A percentile compares a stretch with the other conserved stretches of the same genome.
Conservation (phyloP, 1,140 invertebrate species). For the Drosophila funebris region DNA sequence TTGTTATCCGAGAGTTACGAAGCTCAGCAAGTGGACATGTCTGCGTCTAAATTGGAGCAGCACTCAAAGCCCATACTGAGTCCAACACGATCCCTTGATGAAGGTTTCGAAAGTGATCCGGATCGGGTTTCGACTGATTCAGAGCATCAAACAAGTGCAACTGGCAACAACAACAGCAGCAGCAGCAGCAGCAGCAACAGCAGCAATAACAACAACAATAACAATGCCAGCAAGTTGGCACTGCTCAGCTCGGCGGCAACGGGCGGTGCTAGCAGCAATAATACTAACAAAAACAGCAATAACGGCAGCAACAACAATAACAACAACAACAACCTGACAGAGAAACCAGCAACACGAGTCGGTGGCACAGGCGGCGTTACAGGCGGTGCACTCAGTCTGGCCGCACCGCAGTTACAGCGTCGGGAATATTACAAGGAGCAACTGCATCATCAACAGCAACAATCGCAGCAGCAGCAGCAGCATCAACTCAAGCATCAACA, state of each 20-base stretch:
- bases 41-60: conserved; percentile 79
- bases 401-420: conserved; percentile 61
- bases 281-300: conserved; percentile 26
- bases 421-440: conserved; percentile 71
- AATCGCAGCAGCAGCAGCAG: neutral
- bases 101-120: conserved; percentile 84
- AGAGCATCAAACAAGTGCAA: conserved; percentile 83
- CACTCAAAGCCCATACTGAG: conserved; percentile 83
- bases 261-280: conserved; percentile 64
- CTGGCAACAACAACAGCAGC: conserved; percentile 48
- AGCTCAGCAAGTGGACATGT: conserved; percentile 40
- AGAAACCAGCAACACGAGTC: conserved; percentile 38
- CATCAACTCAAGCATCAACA: conserved; percentile 17
- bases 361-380: neutral
- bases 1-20: conserved; percentile 9
- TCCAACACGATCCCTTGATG: conserved; percentile 83
- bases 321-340: conserved; percentile 36
- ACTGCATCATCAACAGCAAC: conserved; percentile 31
- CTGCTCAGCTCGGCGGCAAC: conserved; percentile 80
- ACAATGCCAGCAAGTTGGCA: conserved; percentile 77
- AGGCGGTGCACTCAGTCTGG: conserved; percentile 50
- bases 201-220: conserved; percentile 61
- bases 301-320: conserved; percentile 37
- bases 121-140: conserved; percentile 84
- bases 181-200: conserved; percentile 29